Percentiles rank a stretch among this genome's conserved stretches.
Conservation (phyloP, 2,113 vertebrate genomes). For the Nycticebus coucang region DNA sequence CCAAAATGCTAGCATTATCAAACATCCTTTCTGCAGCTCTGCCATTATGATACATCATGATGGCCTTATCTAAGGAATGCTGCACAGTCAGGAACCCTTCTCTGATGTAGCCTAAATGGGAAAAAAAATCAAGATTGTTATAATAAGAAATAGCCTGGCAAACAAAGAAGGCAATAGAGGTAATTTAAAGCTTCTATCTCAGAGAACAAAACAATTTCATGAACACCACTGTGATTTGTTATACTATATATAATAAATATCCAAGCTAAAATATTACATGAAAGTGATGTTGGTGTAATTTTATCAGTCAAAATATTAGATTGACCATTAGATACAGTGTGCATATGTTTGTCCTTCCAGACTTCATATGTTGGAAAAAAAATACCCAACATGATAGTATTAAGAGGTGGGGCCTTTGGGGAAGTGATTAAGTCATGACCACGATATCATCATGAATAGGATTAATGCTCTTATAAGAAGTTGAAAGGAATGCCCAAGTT, state of each 20-base stretch:
- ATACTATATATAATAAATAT: background rate
- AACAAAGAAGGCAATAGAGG: background rate
- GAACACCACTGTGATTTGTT: background rate
- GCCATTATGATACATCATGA: conserved; percentile 88
- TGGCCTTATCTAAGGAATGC: conserved; percentile 91
- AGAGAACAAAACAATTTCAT: conserved; percentile 12
- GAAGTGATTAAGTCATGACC: background rate
- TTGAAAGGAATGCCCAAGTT: background rate
- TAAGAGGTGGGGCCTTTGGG: background rate
- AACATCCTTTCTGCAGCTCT: conserved; percentile 78
- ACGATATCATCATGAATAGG: too few relatives aligned
- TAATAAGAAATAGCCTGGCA: background rate
- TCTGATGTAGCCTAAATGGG: conserved; percentile 88
- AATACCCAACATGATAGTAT: background rate
- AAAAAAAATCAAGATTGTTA: background rate
- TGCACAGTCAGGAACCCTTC: conserved; percentile 94
- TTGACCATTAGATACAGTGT: background rate
- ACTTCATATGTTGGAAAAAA: background rate
- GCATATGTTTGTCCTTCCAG: background rate
- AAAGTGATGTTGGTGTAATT: conserved; percentile 5
- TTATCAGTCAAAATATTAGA: conserved; percentile 13
- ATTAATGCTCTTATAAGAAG: background rate
- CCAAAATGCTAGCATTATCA: conserved; percentile 78
- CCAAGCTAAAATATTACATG: background rate
- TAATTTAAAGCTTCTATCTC: background rate